A percentile compares a stretch with the other conserved stretches of the same genome.
Evolutionary conservation across 2,888 invertebrate genomes (phyloP).

Genomic region (Aleiodes leptofemur): DNA sequence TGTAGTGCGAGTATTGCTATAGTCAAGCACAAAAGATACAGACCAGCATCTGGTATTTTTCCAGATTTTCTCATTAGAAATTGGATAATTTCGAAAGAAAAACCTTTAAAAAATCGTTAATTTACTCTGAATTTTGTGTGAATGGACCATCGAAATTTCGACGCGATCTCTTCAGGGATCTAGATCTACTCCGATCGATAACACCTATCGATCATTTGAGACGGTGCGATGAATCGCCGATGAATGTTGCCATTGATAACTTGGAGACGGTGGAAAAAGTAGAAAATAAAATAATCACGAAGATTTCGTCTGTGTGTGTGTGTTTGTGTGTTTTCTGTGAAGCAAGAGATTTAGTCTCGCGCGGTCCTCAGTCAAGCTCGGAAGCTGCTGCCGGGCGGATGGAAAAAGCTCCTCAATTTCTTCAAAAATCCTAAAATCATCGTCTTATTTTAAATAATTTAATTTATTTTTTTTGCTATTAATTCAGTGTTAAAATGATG

Average conservation of each 20-base stretch:
- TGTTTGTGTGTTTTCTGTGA: slow-evolving; percentile 10
- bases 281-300: slow-evolving; percentile 26
- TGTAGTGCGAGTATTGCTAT: slow-evolving; percentile 20
- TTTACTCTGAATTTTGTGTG: background rate
- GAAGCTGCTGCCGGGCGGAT: slow-evolving; percentile 51
- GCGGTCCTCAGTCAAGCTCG: slow-evolving; percentile 50
- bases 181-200: slow-evolving; percentile 12
- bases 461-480: background rate
- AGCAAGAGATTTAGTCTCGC: slow-evolving; percentile 19
- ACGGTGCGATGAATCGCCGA: background rate
- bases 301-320: background rate
- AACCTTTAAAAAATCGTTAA: background rate
- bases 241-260: slow-evolving; percentile 9
- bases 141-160: no score
- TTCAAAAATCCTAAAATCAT: slow-evolving; percentile 10
- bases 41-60: slow-evolving; percentile 5
- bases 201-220: background rate
- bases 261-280: slow-evolving; percentile 36
- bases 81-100: no score
- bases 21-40: background rate
- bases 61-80: background rate
- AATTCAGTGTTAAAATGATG: slow-evolving; percentile 19
- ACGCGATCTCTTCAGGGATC: background rate
- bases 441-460: background rate
- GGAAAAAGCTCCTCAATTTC: slow-evolving; percentile 38